A percentile compares a stretch with the other conserved stretches of the same genome.
These are phyloP conservation scores for Camelus bactrianus DNA, from an alignment of 2,113 vertebrate species.

Conservation along the genomic window DNA sequence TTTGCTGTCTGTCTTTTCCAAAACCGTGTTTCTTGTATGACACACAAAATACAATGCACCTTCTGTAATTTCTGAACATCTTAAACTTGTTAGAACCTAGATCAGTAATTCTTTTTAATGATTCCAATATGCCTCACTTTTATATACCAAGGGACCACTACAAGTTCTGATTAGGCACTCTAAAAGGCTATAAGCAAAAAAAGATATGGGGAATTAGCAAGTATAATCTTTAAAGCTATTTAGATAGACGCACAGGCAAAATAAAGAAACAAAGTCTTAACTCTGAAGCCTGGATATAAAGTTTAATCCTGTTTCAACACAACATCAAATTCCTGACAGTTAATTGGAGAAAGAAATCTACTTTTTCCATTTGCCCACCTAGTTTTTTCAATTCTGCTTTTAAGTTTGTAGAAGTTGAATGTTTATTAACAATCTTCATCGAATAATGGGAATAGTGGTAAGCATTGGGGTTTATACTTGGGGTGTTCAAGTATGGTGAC, in stretches of 20 bases:
- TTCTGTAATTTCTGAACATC: neutral
- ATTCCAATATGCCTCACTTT: neutral
- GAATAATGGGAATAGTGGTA: neutral
- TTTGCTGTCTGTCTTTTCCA: neutral
- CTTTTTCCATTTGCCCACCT: neutral
- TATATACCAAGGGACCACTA: neutral
- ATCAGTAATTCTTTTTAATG: conserved; percentile 31
- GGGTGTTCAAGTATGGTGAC: neutral
- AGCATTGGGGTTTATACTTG: neutral
- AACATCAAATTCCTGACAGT: neutral
- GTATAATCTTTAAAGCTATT: neutral
- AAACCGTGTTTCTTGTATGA: neutral
- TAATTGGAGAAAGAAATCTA: neutral
- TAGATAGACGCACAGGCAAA: neutral
- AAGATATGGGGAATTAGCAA: neutral
- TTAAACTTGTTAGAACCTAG: neutral
- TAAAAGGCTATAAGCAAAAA: conserved; percentile 21
- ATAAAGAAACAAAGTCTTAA: neutral
- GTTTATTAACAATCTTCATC: neutral
- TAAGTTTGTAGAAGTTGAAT: neutral
- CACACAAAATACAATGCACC: neutral
- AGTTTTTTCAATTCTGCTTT: neutral
- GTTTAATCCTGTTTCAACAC: neutral
- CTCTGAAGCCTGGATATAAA: neutral
- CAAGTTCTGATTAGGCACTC: neutral